Evolutionary conservation across 1,140 invertebrate genomes (phyloP).

Genomic region (Phortica variegata): DNA sequence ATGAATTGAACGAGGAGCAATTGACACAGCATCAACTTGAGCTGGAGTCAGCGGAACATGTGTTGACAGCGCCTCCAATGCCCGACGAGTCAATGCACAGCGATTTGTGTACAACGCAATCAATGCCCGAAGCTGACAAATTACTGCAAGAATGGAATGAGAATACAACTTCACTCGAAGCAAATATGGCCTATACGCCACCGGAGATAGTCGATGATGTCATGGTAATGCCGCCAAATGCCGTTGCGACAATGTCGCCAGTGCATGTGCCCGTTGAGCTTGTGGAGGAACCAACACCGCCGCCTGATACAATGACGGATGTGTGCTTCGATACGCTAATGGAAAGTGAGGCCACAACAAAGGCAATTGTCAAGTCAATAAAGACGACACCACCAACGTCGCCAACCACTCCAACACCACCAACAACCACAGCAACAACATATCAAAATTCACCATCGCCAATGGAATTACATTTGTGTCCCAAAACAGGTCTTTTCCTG

Average conservation of each 20-base stretch:
- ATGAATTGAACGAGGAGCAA: background rate
- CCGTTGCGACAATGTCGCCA: no score
- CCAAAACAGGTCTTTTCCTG: slow-evolving; percentile 47
- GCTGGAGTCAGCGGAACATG: slow-evolving; percentile 4
- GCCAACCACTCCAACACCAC: slow-evolving; percentile 34
- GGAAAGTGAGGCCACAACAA: slow-evolving; percentile 36
- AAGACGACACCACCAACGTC: slow-evolving; percentile 29
- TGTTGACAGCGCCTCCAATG: no score
- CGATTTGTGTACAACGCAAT: no score
- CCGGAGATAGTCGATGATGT: slow-evolving; percentile 13
- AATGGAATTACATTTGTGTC: slow-evolving; percentile 44
- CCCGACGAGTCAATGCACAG: no score
- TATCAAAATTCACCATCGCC: slow-evolving; percentile 43
- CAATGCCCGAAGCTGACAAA: no score
- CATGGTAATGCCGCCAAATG: slow-evolving; percentile 11
- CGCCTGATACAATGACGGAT: slow-evolving; percentile 2
- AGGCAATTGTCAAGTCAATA: slow-evolving; percentile 12
- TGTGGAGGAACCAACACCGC: background rate
- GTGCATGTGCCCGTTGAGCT: no score
- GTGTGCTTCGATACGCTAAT: slow-evolving; percentile 34
- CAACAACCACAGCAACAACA: slow-evolving; percentile 34
- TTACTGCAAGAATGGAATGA: slow-evolving; percentile 8
- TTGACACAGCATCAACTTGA: slow-evolving; percentile 10
- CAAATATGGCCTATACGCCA: no score
- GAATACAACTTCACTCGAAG: no score